Evolutionary conservation across 2,113 vertebrate species (phyloP).

Genomic region (Numenius arquata): DNA sequence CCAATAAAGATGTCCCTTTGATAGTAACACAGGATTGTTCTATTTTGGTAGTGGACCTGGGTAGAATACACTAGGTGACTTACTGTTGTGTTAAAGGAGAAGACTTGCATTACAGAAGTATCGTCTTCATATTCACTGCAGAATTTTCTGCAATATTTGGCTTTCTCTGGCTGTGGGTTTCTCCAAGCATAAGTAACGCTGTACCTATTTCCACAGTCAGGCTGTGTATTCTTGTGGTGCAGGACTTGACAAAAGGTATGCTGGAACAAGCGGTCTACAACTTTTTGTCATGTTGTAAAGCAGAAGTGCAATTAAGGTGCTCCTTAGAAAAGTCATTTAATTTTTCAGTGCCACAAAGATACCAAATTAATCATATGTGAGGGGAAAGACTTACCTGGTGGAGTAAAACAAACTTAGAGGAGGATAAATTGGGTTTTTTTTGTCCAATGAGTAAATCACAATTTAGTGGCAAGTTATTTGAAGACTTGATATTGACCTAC

Average conservation of each 20-base stretch:
- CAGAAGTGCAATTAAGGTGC: background rate
- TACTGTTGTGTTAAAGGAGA: background rate
- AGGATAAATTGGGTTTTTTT: background rate
- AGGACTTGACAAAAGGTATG: background rate
- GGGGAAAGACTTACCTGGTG: background rate
- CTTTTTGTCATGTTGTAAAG: background rate
- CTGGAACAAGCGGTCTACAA: background rate
- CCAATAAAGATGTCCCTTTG: background rate
- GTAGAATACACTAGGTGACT: background rate
- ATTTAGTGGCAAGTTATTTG: background rate
- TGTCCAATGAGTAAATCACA: background rate
- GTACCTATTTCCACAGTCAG: background rate
- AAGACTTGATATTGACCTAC: background rate
- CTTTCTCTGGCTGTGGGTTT: background rate
- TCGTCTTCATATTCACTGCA: background rate
- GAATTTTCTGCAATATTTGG: background rate
- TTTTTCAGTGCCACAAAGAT: background rate
- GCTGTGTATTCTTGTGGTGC: background rate
- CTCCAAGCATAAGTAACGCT: background rate
- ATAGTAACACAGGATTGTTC: background rate
- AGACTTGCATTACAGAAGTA: background rate
- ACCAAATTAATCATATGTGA: fast-evolving
- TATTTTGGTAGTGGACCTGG: background rate
- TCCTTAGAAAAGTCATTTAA: background rate
- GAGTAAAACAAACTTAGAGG: background rate